Conservation (phyloP, 2,797 vertebrate species). For the Oreortyx pictus region DNA sequence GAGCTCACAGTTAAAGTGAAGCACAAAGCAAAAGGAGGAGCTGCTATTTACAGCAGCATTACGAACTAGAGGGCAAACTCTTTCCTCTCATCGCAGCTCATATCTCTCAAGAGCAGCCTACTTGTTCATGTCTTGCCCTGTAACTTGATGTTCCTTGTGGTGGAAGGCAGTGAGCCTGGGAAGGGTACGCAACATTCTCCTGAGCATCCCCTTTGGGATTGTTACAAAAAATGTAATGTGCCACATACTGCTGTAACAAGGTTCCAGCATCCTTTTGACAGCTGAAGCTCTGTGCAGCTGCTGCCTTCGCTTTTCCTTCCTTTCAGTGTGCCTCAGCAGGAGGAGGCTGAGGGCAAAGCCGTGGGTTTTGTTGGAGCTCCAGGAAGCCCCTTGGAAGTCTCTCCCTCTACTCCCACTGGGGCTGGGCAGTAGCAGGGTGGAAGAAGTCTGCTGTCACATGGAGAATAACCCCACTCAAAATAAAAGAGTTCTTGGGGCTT, state of each 20-base stretch:
- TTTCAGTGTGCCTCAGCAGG: neutral
- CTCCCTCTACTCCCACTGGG: neutral
- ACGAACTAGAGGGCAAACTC: neutral
- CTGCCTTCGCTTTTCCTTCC: neutral
- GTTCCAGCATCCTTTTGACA: neutral
- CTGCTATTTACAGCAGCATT: neutral
- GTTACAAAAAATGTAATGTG: neutral
- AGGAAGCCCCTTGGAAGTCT: neutral
- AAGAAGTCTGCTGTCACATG: neutral
- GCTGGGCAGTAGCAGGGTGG: neutral
- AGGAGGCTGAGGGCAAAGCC: neutral
- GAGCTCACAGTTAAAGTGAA: neutral
- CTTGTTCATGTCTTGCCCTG: neutral
- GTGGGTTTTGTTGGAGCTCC: accelerated
- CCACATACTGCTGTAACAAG: neutral
- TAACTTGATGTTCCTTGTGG: neutral
- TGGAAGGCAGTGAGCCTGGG: neutral
- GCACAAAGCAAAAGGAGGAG: neutral
- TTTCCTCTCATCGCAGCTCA: neutral
- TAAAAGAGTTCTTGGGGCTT: neutral
- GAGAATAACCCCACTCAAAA: neutral
- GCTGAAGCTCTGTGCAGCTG: conserved; percentile 10
- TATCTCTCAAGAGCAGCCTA: neutral
- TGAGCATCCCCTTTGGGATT: neutral
- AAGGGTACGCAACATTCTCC: accelerated